Evolutionary conservation across 2,797 vertebrate species (phyloP).

Genomic region (Todus mexicanus): DNA sequence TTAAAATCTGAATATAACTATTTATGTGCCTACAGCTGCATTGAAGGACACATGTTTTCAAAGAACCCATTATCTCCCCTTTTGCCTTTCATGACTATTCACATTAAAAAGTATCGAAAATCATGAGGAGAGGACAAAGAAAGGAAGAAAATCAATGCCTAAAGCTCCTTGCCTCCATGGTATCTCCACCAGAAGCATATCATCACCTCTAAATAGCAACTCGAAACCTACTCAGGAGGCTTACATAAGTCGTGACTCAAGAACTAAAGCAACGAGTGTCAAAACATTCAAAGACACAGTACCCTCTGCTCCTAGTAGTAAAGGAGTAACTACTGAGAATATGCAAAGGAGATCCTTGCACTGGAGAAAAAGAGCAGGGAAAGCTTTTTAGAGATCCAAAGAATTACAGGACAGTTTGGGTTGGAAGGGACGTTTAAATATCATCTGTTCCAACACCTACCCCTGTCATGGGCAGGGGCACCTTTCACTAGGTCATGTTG

Average conservation of each 20-base stretch:
- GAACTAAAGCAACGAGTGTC: constrained; percentile 32
- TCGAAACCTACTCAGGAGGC: constrained; percentile 56
- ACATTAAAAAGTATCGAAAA: background rate
- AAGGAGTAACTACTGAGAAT: background rate
- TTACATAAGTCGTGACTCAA: constrained; percentile 50
- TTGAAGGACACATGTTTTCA: background rate
- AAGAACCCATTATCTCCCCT: background rate
- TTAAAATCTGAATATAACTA: background rate
- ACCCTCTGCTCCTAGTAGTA: constrained; percentile 51
- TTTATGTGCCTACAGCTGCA: background rate
- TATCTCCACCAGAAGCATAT: constrained; percentile 11
- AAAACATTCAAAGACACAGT: constrained; percentile 45
- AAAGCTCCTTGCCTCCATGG: background rate
- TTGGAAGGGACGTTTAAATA: background rate
- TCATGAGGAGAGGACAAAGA: background rate
- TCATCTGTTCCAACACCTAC: background rate
- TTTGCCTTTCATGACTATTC: background rate
- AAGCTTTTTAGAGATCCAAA: background rate
- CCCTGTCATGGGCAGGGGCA: background rate
- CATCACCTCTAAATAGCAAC: constrained; percentile 59
- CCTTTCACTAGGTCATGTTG: background rate
- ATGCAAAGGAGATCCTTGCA: background rate
- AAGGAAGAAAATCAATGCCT: background rate
- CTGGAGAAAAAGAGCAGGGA: background rate
- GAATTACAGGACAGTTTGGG: background rate